Evolutionary conservation across 1,140 invertebrate genomes (phyloP).

Genomic region (Listronotus bonariensis): DNA sequence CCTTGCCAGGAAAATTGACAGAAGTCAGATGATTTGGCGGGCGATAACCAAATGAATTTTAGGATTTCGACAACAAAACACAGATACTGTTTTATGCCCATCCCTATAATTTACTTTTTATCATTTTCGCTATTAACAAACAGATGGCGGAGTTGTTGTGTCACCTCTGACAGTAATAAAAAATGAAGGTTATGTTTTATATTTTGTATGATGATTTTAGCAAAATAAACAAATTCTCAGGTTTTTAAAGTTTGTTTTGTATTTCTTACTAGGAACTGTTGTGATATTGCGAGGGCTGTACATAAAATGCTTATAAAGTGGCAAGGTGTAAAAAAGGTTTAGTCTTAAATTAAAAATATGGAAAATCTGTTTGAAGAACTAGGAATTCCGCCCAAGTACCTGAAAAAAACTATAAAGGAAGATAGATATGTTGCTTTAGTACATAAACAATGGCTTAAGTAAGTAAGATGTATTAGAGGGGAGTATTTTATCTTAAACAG

Average conservation of each 20-base stretch:
- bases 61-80: too few species aligned
- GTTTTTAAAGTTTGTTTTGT: neutral
- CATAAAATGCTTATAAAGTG: conserved; percentile 7
- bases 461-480: conserved; percentile 35
- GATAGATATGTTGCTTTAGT: conserved; percentile 66
- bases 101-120: too few species aligned
- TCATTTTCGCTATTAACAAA: too few species aligned
- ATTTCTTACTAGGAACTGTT: neutral
- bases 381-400: conserved; percentile 66
- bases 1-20: too few species aligned
- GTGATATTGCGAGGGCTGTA: conserved; percentile 16
- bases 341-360: conserved; percentile 52
- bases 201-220: neutral
- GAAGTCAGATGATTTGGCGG: too few species aligned
- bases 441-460: conserved; percentile 70
- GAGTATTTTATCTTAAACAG: too few species aligned
- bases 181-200: conserved; percentile 1
- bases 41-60: too few species aligned
- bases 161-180: neutral
- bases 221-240: conserved; percentile 10
- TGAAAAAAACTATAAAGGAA: conserved; percentile 61
- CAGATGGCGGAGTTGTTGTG: too few species aligned
- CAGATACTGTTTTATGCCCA: too few species aligned
- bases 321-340: neutral
- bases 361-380: conserved; percentile 66